Conservation (phyloP, 1,140 invertebrate species). For the Elymnias hypermnestra region DNA sequence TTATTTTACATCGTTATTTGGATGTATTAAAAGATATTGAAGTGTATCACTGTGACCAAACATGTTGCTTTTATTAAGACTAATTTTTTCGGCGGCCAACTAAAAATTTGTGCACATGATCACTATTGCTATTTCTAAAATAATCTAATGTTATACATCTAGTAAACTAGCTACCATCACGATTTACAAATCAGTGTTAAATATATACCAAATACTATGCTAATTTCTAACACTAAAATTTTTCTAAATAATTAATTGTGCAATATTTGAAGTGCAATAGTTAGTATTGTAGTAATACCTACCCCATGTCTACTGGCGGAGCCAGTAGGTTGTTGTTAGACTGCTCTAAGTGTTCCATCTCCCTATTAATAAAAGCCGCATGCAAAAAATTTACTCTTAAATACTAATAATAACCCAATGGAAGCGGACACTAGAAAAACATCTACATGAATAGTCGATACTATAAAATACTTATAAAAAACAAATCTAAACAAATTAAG, state of each 20-base stretch:
- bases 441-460: no score
- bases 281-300: conserved; percentile 31
- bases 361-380: conserved; percentile 52
- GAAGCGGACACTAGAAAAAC: no score
- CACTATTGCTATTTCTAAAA: conserved; percentile 7
- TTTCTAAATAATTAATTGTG: not conserved
- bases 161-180: not conserved
- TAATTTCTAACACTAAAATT: not conserved
- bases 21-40: no score
- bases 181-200: not conserved
- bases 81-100: no score
- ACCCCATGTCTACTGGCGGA: conserved; percentile 59
- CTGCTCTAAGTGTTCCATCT: conserved; percentile 31
- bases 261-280: not conserved
- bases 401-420: no score
- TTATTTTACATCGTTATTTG: no score
- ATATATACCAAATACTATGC: no score
- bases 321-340: conserved; percentile 45
- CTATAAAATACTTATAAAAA: no score
- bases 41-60: no score
- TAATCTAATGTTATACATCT: conserved; percentile 1
- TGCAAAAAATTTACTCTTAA: no score
- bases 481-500: no score
- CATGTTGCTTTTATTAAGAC: no score
- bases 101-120: conserved; percentile 19